Conservation (phyloP, 2,888 invertebrate genomes). For the Spilosoma lubricipeda region DNA sequence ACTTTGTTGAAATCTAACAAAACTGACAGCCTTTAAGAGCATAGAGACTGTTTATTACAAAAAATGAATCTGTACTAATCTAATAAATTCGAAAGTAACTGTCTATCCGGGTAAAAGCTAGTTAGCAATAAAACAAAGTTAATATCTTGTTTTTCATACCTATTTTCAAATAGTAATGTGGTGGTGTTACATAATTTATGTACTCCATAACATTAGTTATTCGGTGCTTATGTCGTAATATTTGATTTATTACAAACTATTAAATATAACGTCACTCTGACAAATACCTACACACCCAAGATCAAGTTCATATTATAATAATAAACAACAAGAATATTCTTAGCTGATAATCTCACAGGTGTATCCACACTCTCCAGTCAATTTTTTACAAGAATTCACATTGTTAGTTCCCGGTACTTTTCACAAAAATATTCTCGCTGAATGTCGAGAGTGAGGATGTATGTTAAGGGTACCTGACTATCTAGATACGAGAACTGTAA, state of each 20-base stretch:
- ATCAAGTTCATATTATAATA: background rate
- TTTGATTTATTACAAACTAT: background rate
- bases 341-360: background rate
- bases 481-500: too few species aligned
- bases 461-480: background rate
- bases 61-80: background rate
- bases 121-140: background rate
- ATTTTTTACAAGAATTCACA: background rate
- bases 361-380: too few species aligned
- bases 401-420: background rate
- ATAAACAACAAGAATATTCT: background rate
- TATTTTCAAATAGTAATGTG: background rate
- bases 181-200: background rate
- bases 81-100: too few species aligned
- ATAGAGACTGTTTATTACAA: background rate
- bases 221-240: background rate
- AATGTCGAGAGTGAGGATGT: background rate
- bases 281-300: background rate
- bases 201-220: background rate
- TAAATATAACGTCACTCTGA: background rate
- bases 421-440: background rate
- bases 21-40: background rate
- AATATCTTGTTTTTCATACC: background rate
- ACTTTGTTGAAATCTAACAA: background rate
- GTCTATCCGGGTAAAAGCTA: too few species aligned